Evolutionary conservation across 2,113 vertebrate species (phyloP).

Genomic region (Nyctereutes procyonoides): DNA sequence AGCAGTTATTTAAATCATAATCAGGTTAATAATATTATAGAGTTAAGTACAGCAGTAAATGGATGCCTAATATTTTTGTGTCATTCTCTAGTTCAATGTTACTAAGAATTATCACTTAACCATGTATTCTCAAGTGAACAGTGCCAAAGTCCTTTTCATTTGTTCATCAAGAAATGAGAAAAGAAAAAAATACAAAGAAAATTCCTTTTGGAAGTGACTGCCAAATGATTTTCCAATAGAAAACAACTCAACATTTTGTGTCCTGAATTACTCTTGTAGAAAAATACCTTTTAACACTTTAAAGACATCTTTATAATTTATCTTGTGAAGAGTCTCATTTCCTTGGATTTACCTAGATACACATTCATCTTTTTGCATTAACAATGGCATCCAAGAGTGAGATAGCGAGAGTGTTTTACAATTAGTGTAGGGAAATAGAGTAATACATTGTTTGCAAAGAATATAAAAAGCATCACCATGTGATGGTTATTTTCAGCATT

Average conservation of each 20-base stretch:
- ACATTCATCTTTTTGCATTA: neutral
- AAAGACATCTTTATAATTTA: neutral
- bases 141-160: neutral
- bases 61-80: neutral
- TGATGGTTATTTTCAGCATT: neutral
- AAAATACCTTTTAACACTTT: neutral
- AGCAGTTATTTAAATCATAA: neutral
- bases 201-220: neutral
- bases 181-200: neutral
- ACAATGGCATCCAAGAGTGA: neutral
- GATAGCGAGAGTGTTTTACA: neutral
- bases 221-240: neutral
- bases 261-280: neutral
- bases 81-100: neutral
- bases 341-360: neutral
- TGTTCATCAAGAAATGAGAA: neutral
- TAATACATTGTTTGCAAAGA: neutral
- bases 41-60: neutral
- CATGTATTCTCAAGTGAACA: neutral
- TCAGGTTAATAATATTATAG: neutral
- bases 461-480: neutral
- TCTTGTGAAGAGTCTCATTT: neutral
- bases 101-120: neutral
- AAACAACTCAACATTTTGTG: neutral
- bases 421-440: neutral